phyloP scores from a whole-genome alignment of 2,888 invertebrate species.

The Scaptomyza parva region DNA sequence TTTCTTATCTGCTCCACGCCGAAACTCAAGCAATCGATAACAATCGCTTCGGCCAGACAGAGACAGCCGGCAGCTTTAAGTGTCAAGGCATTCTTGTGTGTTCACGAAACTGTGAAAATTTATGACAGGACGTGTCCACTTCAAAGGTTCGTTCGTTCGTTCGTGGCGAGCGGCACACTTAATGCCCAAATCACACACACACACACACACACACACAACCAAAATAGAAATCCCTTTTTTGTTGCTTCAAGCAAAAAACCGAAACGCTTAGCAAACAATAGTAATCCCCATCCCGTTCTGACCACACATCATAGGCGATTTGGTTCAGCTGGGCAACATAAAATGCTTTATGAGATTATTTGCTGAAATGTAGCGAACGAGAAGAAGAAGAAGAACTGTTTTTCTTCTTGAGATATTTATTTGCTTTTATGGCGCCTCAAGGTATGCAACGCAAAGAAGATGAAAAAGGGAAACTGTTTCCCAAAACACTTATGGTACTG shows the following conservation, averaged over 20 bases:
- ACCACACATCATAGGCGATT: slow-evolving; percentile 69
- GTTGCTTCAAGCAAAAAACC: slow-evolving; percentile 47
- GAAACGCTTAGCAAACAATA: slow-evolving; percentile 80
- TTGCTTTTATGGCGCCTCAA: slow-evolving; percentile 73
- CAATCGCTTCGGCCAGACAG: too few species aligned
- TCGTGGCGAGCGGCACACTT: slow-evolving; percentile 67
- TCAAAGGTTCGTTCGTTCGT: slow-evolving; percentile 58
- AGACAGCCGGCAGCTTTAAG: not conserved
- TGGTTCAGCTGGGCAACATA: slow-evolving; percentile 65
- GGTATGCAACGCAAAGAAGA: slow-evolving; percentile 54
- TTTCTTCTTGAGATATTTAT: slow-evolving; percentile 76
- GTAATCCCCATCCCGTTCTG: not conserved
- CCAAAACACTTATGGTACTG: not conserved
- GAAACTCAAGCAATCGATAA: slow-evolving; percentile 15
- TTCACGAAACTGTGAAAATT: slow-evolving; percentile 58
- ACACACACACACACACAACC: too few species aligned
- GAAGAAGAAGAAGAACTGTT: too few species aligned
- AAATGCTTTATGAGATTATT: slow-evolving; percentile 81
- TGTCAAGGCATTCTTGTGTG: slow-evolving; percentile 31
- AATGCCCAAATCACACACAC: slow-evolving; percentile 44
- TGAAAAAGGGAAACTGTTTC: slow-evolving; percentile 46
- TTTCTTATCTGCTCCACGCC: too few species aligned
- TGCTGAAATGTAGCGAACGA: slow-evolving; percentile 77
- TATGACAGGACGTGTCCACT: slow-evolving; percentile 69
- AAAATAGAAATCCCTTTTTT: slow-evolving; percentile 12